Evolutionary conservation across 2,797 vertebrate species (phyloP), one percentile per base, ranked within the genome.

Genomic region (Scyliorhinus canicula): DNA sequence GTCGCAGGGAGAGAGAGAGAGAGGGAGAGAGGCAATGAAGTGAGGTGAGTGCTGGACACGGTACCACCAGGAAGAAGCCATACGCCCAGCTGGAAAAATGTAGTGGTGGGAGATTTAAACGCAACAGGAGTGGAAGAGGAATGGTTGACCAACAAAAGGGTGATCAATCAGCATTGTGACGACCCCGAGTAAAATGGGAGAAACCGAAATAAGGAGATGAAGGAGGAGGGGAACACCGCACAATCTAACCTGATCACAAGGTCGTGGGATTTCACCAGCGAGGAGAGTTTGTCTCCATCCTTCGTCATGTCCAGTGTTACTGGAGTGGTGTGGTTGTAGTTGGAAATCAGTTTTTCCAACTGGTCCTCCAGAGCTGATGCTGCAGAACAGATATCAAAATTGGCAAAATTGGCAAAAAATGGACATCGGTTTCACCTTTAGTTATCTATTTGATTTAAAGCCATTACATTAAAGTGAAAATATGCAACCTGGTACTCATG

Each of bases 201-300:
- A 35, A 74, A 31, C 31, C 69, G n/a, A 74, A 74, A 74, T 8
- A 35, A 11, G 69, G 69, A 74, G 11, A n/a, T 2, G 31, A n/a
- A 74, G 31, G 11, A 35, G n/a, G 28, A 35, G 35, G 69, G n/a
- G 9, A 74, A 24, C 86, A 95, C 88, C 47, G 44, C 95, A 12
- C 12, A 96, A 95, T 96, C 96, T 95, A 95, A 98, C 99, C 99
- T 99, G 97, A 99, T 98, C 95, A 99, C 98, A 96, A 99, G 95
- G 95, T 99, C 96, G 0, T 99, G 98, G 19, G 98, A 98, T 96
- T 98, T 98, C 96, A 99, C 96, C 96, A 99, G 96, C 28, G 97
- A 97, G 74, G 97, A 97, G 16, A 99, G 95, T 95, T 98, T 98
- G 57, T 97, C 97, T 47, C 98, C 98, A 0, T 98, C 96, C 95